phyloP scores from a whole-genome alignment of 2,888 invertebrate genomes.

The Leucophora obtusa region DNA sequence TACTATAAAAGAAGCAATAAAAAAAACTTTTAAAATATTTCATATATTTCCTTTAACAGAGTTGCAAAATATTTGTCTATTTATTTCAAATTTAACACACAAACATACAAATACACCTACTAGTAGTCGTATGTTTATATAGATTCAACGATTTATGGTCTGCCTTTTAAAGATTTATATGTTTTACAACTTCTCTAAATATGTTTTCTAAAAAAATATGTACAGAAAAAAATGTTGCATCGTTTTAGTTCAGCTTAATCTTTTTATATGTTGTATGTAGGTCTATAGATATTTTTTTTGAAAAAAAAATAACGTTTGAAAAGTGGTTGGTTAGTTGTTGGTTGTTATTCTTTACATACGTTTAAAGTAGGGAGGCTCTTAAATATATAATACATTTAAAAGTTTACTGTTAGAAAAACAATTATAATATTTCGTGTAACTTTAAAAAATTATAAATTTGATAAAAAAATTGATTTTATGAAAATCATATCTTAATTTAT shows the following conservation, averaged over 20 bases:
- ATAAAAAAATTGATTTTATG: too few species aligned
- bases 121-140: constrained; percentile 12
- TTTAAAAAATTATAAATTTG: too few species aligned
- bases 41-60: constrained; percentile 6
- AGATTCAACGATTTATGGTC: constrained; percentile 65
- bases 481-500: too few species aligned
- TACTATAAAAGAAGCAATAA: background rate
- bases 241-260: background rate
- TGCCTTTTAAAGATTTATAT: constrained; percentile 66
- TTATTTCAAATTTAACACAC: constrained; percentile 36
- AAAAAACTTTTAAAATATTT: constrained; percentile 29
- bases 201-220: constrained; percentile 46
- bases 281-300: constrained; percentile 5
- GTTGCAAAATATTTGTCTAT: constrained; percentile 57
- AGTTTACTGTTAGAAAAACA: too few species aligned
- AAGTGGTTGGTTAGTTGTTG: background rate
- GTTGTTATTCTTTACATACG: background rate
- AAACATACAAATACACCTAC: constrained; percentile 33
- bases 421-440: too few species aligned
- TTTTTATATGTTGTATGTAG: constrained; percentile 7
- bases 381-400: too few species aligned
- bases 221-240: constrained; percentile 37
- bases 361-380: too few species aligned
- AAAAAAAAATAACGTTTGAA: background rate
- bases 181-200: constrained; percentile 60